These are phyloP conservation scores for Barbus barbus DNA, from an alignment of 2,113 vertebrate species.

Conservation along the genomic window DNA sequence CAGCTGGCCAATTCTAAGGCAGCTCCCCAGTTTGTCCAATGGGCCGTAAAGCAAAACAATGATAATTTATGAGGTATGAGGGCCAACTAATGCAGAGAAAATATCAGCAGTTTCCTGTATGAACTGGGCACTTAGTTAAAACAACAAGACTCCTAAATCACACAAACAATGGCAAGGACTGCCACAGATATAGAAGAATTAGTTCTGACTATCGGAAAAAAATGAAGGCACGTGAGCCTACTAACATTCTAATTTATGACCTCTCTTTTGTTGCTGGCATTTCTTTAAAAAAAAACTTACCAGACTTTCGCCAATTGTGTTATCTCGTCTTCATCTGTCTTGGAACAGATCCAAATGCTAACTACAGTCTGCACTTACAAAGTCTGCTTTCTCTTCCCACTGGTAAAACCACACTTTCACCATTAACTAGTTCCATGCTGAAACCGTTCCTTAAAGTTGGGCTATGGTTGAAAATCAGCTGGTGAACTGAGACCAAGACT, in stretches of 20 bases:
- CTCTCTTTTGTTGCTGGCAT: constrained; percentile 55
- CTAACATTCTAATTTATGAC: constrained; percentile 54
- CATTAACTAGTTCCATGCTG: constrained; percentile 26
- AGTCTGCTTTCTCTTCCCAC: constrained; percentile 28
- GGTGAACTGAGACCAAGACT: not conserved
- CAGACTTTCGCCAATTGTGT: too few relatives aligned
- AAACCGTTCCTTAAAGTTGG: not conserved
- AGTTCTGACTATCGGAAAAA: constrained; percentile 45
- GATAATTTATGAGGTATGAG: constrained; percentile 58
- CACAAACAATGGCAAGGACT: constrained; percentile 37
- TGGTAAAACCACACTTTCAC: constrained; percentile 39
- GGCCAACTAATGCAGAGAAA: constrained; percentile 52
- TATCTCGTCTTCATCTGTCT: constrained; percentile 58
- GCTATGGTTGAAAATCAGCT: too few relatives aligned
- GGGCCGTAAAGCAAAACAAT: constrained; percentile 61
- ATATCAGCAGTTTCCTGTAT: constrained; percentile 48
- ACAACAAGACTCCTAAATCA: constrained; percentile 50
- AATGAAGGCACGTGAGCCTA: constrained; percentile 34
- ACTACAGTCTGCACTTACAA: constrained; percentile 58
- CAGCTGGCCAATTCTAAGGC: constrained; percentile 50
- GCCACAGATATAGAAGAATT: constrained; percentile 53
- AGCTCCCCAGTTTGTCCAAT: constrained; percentile 41
- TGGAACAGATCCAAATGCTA: constrained; percentile 66
- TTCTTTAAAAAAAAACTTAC: constrained; percentile 49
- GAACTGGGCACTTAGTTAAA: constrained; percentile 48